These are phyloP conservation scores for Cenopis cana DNA, from an alignment of 2,888 invertebrate genomes.

Conservation along the genomic window DNA sequence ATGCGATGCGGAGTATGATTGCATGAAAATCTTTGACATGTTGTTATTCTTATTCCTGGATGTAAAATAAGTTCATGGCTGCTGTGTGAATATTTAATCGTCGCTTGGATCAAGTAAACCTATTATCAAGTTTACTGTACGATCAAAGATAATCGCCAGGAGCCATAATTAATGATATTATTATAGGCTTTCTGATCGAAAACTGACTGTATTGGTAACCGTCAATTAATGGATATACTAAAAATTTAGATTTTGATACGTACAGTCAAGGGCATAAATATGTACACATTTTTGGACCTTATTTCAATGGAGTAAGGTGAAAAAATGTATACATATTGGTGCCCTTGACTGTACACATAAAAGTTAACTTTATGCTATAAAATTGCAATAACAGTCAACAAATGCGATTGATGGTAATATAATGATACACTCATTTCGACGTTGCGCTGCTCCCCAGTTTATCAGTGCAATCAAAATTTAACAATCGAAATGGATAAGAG, in stretches of 20 bases:
- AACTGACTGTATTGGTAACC: constrained; percentile 2
- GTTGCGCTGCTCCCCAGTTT: constrained; percentile 2
- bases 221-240: not conserved
- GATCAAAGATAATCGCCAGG: constrained; percentile 4
- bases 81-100: not conserved
- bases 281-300: too few relatives aligned
- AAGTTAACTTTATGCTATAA: not conserved
- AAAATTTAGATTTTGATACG: not conserved
- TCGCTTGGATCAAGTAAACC: not conserved
- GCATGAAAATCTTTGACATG: not conserved
- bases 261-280: too few relatives aligned
- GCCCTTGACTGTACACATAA: too few relatives aligned
- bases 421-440: not conserved
- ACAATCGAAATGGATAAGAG: not conserved
- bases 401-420: not conserved
- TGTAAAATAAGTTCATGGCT: not conserved
- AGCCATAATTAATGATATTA: constrained; percentile 3
- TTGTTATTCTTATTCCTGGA: not conserved
- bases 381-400: constrained; percentile 15
- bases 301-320: too few relatives aligned
- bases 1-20: too few relatives aligned
- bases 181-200: constrained; percentile 22
- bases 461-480: not conserved
- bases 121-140: constrained; percentile 12
- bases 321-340: too few relatives aligned